Conservation (phyloP, 2,888 invertebrate species). For the Sminthurides aquaticus region DNA sequence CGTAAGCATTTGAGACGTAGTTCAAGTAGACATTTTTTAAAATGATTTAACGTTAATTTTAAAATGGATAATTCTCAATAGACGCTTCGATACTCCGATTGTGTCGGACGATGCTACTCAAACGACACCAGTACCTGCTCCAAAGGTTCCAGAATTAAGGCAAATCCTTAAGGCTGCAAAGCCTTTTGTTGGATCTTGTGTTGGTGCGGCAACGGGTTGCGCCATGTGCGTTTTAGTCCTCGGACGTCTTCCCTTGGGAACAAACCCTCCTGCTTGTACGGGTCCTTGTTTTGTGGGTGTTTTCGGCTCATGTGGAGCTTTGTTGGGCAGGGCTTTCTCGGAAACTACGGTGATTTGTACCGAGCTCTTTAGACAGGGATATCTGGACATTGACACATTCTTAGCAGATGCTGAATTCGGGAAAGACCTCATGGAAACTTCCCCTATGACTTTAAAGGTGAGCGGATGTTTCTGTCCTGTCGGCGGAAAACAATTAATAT, state of each 20-base stretch:
- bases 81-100: slow-evolving; percentile 23
- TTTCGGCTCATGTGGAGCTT: slow-evolving; percentile 39
- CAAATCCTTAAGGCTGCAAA: slow-evolving; percentile 41
- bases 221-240: slow-evolving; percentile 41
- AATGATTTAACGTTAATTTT: neutral
- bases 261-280: slow-evolving; percentile 38
- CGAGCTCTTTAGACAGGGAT: slow-evolving; percentile 43
- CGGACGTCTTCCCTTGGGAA: slow-evolving; percentile 38
- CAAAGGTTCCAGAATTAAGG: slow-evolving; percentile 39
- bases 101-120: slow-evolving; percentile 12
- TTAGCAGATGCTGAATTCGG: slow-evolving; percentile 43
- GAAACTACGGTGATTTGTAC: slow-evolving; percentile 44
- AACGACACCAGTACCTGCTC: slow-evolving; percentile 13
- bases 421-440: slow-evolving; percentile 22
- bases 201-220: slow-evolving; percentile 40
- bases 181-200: slow-evolving; percentile 41
- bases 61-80: slow-evolving; percentile 4
- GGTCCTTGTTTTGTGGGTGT: slow-evolving; percentile 43
- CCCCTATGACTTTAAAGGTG: slow-evolving; percentile 41
- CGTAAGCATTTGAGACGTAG: slow-evolving; percentile 21
- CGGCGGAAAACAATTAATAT: neutral
- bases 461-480: too few relatives aligned
- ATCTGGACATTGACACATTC: slow-evolving; percentile 38
- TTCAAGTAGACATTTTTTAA: neutral
- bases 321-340: slow-evolving; percentile 40